Evolutionary conservation across 2,113 vertebrate genomes (phyloP).

Genomic region (Dicaeum eximium): DNA sequence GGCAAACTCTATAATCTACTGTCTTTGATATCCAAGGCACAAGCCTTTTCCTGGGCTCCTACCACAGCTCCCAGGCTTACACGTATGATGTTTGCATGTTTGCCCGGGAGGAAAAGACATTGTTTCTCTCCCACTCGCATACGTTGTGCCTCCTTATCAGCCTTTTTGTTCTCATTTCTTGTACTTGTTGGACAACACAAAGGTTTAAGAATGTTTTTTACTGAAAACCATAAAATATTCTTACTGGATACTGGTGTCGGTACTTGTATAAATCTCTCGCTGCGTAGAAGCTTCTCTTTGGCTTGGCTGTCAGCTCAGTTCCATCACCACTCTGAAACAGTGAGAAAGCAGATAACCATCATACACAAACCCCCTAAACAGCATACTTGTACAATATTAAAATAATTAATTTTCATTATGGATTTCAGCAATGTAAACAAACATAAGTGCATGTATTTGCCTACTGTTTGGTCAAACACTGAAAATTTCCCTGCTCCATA

Average conservation of each 20-base stretch:
- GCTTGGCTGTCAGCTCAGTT: conserved; percentile 80
- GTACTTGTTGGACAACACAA: neutral
- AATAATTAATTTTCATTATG: neutral
- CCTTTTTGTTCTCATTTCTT: neutral
- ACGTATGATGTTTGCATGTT: neutral
- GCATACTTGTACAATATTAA: neutral
- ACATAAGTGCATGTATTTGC: neutral
- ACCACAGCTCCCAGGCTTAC: neutral
- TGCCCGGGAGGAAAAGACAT: neutral
- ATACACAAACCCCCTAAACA: neutral
- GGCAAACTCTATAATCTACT: neutral
- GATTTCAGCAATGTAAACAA: neutral
- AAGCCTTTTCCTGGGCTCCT: neutral
- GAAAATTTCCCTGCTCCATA: neutral
- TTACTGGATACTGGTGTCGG: conserved; percentile 96
- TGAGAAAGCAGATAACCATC: neutral
- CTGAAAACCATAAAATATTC: conserved; percentile 2
- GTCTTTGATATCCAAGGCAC: neutral
- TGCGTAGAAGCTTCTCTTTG: conserved; percentile 98
- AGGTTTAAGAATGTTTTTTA: neutral
- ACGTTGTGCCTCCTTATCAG: neutral
- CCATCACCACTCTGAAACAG: conserved; percentile 77
- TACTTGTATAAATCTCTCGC: conserved; percentile 97
- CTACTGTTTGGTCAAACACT: neutral
- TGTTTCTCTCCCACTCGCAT: neutral